phyloP scores from a whole-genome alignment of 2,888 invertebrate genomes.

The Hydropsyche betteni region DNA sequence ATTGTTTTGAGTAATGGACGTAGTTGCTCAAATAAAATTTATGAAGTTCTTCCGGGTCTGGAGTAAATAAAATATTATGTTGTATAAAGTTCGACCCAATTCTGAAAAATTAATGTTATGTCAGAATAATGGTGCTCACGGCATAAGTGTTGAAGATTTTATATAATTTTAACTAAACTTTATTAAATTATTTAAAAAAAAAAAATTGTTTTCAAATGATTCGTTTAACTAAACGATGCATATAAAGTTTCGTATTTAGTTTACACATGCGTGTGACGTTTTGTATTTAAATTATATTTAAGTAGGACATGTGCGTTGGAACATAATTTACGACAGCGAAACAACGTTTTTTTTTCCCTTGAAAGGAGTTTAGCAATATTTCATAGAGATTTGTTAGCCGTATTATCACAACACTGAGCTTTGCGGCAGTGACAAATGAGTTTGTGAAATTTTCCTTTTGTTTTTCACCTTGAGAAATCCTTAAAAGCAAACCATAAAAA shows the following conservation, averaged over 20 bases:
- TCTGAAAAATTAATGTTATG: no score
- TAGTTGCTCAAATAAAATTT: no score
- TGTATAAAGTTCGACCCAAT: no score
- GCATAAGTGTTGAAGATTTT: no score
- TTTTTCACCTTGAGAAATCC: slow-evolving; percentile 17
- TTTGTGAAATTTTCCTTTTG: slow-evolving; percentile 30
- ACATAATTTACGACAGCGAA: slow-evolving; percentile 8
- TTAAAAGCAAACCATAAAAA: neutral
- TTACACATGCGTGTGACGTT: slow-evolving; percentile 5
- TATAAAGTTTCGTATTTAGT: neutral
- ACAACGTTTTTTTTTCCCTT: slow-evolving; percentile 8
- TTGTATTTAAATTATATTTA: slow-evolving; percentile 2
- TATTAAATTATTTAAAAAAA: no score
- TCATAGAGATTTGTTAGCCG: slow-evolving; percentile 33
- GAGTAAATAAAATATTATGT: no score
- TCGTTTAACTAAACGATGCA: neutral
- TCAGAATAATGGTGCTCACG: no score
- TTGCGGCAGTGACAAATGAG: slow-evolving; percentile 30
- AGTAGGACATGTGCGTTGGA: no score
- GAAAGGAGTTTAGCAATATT: slow-evolving; percentile 20
- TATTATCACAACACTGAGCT: slow-evolving; percentile 28
- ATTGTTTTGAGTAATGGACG: no score
- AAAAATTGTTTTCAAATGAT: neutral
- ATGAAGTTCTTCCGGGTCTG: no score
- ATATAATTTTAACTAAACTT: no score